Conservation (phyloP, 35 echinoderm and acorn worm genomes). For the Acanthaster planci region DNA sequence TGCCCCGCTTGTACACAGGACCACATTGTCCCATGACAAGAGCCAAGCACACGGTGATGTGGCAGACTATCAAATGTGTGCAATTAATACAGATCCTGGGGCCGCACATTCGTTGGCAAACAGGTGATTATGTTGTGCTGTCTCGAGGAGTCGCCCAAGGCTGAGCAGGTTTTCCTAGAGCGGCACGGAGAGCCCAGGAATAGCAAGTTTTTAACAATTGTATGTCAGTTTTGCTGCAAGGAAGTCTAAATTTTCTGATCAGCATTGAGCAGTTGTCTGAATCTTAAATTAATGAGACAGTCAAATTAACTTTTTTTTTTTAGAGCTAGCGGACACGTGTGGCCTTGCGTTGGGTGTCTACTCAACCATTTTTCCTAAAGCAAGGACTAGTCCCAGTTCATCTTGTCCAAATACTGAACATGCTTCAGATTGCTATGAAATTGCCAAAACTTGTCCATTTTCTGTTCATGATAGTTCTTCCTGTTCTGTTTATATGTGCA, state of each 20-base stretch:
- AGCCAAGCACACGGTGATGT: not conserved
- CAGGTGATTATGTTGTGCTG: conserved; percentile 17
- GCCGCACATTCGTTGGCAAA: not conserved
- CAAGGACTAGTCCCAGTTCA: too few species aligned
- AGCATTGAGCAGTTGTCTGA: not conserved
- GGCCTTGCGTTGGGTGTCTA: too few species aligned
- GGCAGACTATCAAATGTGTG: conserved; percentile 8
- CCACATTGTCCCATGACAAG: not conserved
- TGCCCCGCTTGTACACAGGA: not conserved
- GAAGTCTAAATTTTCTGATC: not conserved
- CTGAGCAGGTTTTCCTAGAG: conserved; percentile 9
- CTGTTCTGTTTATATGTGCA: conserved; percentile 8
- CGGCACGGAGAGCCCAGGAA: not conserved
- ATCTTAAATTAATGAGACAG: not conserved
- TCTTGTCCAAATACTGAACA: too few species aligned
- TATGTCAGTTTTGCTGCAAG: not conserved
- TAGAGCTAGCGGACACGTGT: too few species aligned
- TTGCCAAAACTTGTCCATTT: too few species aligned
- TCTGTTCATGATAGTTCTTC: too few species aligned
- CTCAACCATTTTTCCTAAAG: too few species aligned
- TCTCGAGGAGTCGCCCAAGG: not conserved
- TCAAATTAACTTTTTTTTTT: too few species aligned
- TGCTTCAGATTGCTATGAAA: too few species aligned
- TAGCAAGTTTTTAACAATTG: conserved; percentile 11
- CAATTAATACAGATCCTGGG: conserved; percentile 8